Base-by-base conservation (phyloP, 2,797 vertebrate genomes). In the Danionella dracula region DNA sequence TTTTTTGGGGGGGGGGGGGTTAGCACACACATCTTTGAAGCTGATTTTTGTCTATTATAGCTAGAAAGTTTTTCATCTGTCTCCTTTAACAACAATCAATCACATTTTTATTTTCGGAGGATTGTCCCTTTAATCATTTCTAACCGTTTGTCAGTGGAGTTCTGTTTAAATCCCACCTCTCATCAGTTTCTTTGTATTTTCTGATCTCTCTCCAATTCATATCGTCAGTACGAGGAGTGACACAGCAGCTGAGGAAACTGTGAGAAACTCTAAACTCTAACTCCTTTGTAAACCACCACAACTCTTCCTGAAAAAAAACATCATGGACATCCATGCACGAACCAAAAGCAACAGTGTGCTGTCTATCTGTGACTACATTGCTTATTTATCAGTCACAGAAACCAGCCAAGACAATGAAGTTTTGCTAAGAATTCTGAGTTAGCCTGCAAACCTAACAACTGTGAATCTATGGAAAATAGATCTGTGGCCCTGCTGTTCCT, bases 231-330 rank as follows among this genome's bases (percentile, higher is more conserved):
- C 0, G 20, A 34, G 29, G 40, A 54, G 41, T 44, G 50, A 45
- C 50, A 45, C n/a, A 45, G 44, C 40, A 55, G 49, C 38, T 44
- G 49, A 44, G 13, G n/a, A 42, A 31, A 44, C 49, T 35, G 29
- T 31, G 17, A 44, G 38, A 45, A 48, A 63, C 23, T 51, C 21
- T 15, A 21, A 49, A 45, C 62, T 59, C 16, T 12, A 32, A 44
- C 23, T 21, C n/a, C 31, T 42, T 35, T n/a, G n/a, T n/a, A 19
- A 34, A 35, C 45, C 8, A n/a, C 20, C 16, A 8, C 45, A n/a
- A 31, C 11, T 27, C 61, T 5, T 27, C 10, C 13, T 17, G 20
- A 12, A 40, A 53, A 17, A 20, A n/a, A n/a, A n/a, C n/a, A n/a
- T n/a, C n/a, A n/a, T n/a, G n/a, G n/a, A n/a, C n/a, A n/a, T n/a